phyloP scores from a whole-genome alignment of 2,797 vertebrate species.

The Myoxocephalus aenaeus region DNA sequence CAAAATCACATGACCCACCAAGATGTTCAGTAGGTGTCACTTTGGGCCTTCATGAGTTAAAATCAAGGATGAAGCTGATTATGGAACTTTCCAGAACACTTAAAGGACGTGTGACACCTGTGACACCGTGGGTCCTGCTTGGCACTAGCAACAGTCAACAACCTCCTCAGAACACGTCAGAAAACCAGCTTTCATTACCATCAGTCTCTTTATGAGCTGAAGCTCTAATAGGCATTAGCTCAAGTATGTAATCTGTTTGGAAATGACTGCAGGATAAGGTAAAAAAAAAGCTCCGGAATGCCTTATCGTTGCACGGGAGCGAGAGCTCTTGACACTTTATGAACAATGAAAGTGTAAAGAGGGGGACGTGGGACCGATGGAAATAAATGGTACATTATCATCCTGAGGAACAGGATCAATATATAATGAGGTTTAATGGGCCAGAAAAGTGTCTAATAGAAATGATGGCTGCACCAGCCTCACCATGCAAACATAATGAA shows the following conservation, averaged over 20 bases:
- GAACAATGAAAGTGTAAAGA: constrained; percentile 60
- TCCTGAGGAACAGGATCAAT: constrained; percentile 72
- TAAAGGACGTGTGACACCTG: no score
- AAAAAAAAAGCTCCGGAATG: constrained; percentile 7
- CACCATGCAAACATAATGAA: constrained; percentile 73
- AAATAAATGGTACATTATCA: constrained; percentile 70
- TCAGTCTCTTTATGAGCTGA: constrained; percentile 1
- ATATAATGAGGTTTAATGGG: constrained; percentile 81
- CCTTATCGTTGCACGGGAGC: neutral
- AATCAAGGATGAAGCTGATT: no score
- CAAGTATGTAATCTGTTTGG: neutral
- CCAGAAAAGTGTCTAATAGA: constrained; percentile 80
- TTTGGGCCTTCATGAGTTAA: no score
- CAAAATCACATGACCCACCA: no score
- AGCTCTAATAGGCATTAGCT: neutral
- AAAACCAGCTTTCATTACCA: constrained; percentile 4
- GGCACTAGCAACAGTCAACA: neutral
- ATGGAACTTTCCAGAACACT: no score
- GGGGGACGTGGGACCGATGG: constrained; percentile 60
- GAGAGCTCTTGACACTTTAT: constrained; percentile 39
- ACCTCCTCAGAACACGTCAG: neutral
- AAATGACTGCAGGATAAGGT: constrained; percentile 3
- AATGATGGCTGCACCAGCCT: constrained; percentile 70
- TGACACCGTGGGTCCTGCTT: no score
- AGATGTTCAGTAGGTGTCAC: no score